These are phyloP conservation scores for Montipora capitata DNA, from an alignment of 92 coral and sea anemone species.

Conservation along the genomic window DNA sequence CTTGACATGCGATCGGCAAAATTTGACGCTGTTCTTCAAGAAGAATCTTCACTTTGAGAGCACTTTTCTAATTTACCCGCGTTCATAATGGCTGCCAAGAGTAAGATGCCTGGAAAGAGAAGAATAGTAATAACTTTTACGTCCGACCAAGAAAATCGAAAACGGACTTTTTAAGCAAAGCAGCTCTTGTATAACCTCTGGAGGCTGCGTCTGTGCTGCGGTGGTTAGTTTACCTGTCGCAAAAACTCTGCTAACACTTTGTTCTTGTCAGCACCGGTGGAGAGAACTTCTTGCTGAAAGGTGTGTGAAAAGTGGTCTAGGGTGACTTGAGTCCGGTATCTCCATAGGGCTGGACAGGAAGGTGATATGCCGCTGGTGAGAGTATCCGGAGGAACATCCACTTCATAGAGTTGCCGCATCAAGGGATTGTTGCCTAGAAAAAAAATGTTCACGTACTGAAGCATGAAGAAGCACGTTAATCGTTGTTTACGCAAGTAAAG, in stretches of 20 bases:
- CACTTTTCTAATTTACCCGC: too few species aligned
- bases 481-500: too few species aligned
- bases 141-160: too few species aligned
- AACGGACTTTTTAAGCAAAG: too few species aligned
- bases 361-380: constrained; percentile 46
- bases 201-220: background rate
- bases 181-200: too few species aligned
- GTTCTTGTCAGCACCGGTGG: constrained; percentile 55
- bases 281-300: constrained; percentile 77
- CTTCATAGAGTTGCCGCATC: constrained; percentile 81
- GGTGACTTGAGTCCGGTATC: constrained; percentile 85
- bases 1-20: too few species aligned
- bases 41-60: too few species aligned
- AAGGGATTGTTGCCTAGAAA: constrained; percentile 69
- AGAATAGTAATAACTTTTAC: background rate
- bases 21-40: too few species aligned
- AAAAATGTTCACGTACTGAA: background rate
- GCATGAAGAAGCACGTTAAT: too few species aligned
- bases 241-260: constrained; percentile 72
- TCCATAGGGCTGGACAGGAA: constrained; percentile 85
- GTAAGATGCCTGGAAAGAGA: too few species aligned
- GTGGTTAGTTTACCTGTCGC: constrained; percentile 46
- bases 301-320: constrained; percentile 85
- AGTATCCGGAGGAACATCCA: constrained; percentile 61
- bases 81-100: background rate